Percentiles rank a stretch among this genome's conserved stretches.
Conservation (phyloP, 2,113 vertebrate species). For the Centrocercus urophasianus region DNA sequence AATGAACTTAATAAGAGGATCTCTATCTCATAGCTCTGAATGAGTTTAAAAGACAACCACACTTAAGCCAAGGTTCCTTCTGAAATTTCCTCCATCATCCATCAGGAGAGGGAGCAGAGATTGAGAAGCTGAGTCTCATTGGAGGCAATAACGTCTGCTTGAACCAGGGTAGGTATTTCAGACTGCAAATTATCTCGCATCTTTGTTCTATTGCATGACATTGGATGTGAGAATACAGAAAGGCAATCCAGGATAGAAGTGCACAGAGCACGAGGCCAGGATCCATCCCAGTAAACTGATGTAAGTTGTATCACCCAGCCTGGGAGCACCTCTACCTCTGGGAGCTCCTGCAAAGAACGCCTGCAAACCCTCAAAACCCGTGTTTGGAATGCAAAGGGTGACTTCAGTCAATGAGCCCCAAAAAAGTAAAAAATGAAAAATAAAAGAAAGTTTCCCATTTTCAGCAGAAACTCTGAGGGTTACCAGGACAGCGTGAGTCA, state of each 20-base stretch:
- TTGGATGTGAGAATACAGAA: neutral
- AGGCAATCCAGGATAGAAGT: neutral
- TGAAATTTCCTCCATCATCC: neutral
- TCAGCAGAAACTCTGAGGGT: neutral
- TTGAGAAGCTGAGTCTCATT: neutral
- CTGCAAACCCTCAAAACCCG: neutral
- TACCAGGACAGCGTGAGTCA: neutral
- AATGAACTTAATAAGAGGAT: neutral
- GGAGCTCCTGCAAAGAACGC: neutral
- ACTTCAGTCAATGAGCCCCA: neutral
- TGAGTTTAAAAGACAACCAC: neutral
- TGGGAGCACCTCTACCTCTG: rapidly evolving
- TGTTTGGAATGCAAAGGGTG: neutral
- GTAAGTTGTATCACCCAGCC: rapidly evolving
- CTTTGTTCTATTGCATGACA: neutral
- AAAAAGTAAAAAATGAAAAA: neutral
- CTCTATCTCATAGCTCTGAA: neutral
- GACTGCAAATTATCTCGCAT: neutral
- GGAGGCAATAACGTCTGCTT: neutral
- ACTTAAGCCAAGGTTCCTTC: neutral
- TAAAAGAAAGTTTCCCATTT: neutral
- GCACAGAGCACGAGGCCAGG: neutral
- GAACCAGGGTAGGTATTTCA: neutral
- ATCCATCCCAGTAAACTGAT: rapidly evolving
- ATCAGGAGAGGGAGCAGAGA: neutral